Conservation (phyloP, 2,888 invertebrate genomes). For the Hipparchia sbordonii region DNA sequence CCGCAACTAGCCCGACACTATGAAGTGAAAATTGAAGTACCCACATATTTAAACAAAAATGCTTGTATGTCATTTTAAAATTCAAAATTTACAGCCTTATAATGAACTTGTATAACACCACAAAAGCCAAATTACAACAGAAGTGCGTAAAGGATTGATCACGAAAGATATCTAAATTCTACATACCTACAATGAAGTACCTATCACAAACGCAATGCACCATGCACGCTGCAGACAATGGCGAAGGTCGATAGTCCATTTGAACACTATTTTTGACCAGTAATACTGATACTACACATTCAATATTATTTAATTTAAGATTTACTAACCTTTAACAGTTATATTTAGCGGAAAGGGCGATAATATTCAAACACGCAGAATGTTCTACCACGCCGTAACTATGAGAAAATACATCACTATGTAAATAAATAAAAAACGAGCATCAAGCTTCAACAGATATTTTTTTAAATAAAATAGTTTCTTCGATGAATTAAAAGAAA, state of each 20-base stretch:
- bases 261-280: constrained; percentile 39
- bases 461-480: constrained; percentile 76
- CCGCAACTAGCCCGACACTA: background rate
- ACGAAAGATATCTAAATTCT: background rate
- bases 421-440: constrained; percentile 83
- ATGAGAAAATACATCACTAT: constrained; percentile 81
- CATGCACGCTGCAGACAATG: constrained; percentile 83
- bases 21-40: background rate
- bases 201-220: constrained; percentile 78
- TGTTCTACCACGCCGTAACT: constrained; percentile 81
- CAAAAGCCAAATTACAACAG: background rate
- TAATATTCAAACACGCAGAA: constrained; percentile 74
- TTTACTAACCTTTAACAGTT: constrained; percentile 75
- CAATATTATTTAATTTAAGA: constrained; percentile 45
- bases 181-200: constrained; percentile 50
- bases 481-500: constrained; percentile 74
- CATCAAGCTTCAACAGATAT: constrained; percentile 77
- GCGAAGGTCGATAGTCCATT: constrained; percentile 79
- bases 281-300: constrained; percentile 8
- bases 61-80: background rate
- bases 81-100: background rate
- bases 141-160: background rate
- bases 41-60: background rate
- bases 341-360: constrained; percentile 72
- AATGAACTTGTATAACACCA: background rate